A percentile compares a stretch with the other conserved stretches of the same genome.
Conservation (phyloP, 2,113 vertebrate genomes). For the Mobula hypostoma region DNA sequence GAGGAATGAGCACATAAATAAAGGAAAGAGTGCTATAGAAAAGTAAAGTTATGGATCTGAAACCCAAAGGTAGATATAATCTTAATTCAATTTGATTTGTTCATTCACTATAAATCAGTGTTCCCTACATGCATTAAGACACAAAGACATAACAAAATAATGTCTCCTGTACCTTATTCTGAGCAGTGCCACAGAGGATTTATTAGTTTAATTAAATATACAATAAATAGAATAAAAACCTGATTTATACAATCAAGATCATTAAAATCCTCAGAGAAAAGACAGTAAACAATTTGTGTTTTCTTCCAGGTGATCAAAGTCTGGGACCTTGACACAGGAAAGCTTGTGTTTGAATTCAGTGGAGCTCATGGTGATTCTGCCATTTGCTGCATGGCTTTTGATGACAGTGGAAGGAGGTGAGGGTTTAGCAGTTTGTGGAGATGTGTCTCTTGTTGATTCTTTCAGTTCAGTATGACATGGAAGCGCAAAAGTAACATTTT, state of each 20-base stretch:
- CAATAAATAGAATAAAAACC: background rate
- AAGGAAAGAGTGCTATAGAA: background rate
- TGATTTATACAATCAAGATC: background rate
- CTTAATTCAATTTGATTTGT: background rate
- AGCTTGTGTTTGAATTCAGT: constrained; percentile 60
- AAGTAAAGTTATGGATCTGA: background rate
- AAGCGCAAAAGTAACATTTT: background rate
- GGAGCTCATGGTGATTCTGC: constrained; percentile 47
- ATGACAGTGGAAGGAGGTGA: constrained; percentile 60
- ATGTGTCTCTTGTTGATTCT: background rate
- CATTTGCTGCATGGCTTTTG: constrained; percentile 62
- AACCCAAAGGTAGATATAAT: background rate
- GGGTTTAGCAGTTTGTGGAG: background rate
- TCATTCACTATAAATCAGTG: background rate
- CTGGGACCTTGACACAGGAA: constrained; percentile 64
- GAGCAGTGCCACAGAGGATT: background rate
- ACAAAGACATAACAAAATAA: no score
- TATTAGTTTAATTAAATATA: background rate
- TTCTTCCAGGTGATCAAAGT: constrained; percentile 57
- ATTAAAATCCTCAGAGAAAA: background rate
- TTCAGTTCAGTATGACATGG: background rate
- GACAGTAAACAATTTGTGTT: background rate
- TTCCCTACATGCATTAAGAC: background rate
- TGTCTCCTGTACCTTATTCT: background rate
- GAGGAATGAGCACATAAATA: background rate